A percentile compares a stretch with the other conserved stretches of the same genome.
Conservation (phyloP, 1,140 invertebrate species). For the Drosophila sp. region DNA sequence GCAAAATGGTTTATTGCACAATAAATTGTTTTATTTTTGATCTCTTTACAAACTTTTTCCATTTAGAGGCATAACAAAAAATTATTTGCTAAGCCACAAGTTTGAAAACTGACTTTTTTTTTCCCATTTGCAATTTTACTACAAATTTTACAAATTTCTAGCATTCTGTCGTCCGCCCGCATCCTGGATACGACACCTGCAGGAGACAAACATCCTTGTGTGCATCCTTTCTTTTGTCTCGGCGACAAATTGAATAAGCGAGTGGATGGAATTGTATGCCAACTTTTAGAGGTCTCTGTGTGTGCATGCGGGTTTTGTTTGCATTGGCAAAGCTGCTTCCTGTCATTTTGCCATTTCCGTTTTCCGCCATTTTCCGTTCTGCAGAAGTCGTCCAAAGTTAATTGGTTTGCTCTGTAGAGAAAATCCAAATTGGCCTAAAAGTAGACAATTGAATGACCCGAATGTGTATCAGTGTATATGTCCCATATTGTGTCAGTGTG, state of each 20-base stretch:
- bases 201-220: constrained; percentile 16
- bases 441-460: constrained; percentile 31
- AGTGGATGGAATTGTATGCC: constrained; percentile 37
- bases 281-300: constrained; percentile 31
- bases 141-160: constrained; percentile 21
- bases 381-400: constrained; percentile 60
- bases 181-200: constrained; percentile 32
- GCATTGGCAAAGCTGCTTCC: constrained; percentile 43
- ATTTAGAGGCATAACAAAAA: neutral
- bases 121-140: constrained; percentile 3
- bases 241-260: constrained; percentile 56
- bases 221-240: constrained; percentile 28
- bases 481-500: constrained; percentile 2
- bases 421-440: constrained; percentile 66
- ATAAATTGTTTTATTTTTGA: neutral
- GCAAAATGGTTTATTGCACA: neutral
- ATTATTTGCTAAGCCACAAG: constrained; percentile 2
- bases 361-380: constrained; percentile 48
- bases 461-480: constrained; percentile 27
- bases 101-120: constrained; percentile 15
- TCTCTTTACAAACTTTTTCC: neutral
- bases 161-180: neutral
- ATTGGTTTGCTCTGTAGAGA: constrained; percentile 70
- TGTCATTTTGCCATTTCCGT: constrained; percentile 56
- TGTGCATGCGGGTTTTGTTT: constrained; percentile 33